Evolutionary conservation across 37 sponge, comb jelly and placozoan species (phyloP), one percentile per base, ranked within the genome.

Genomic region (Mnemiopsis leidyi): DNA sequence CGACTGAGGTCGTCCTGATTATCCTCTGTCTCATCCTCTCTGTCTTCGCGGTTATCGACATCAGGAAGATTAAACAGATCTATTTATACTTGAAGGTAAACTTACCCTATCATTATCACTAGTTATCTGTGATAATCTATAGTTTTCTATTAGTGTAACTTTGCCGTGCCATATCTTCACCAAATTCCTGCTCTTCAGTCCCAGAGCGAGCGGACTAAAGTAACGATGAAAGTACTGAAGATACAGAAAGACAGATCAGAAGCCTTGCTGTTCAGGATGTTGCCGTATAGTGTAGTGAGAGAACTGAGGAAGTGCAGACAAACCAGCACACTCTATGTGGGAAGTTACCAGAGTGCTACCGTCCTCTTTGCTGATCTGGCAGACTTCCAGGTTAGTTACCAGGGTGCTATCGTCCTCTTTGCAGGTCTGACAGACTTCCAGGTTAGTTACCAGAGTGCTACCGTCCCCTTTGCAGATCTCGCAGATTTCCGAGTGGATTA

Each of bases 301-400:
- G 75, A 71, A 24, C 75, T 71, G 21, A 5, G 75, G 75, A 71
- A 71, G 75, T 71, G 75, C n/a, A 13, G 75, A 24, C n/a, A 71
- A 28, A 71, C 30, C 20, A 28, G 30, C 20, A 71, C 5, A 7
- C 30, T 71, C 2, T 71, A 71, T 18, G 75, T 71, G 75, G 75
- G 75, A 5, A 71, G 75, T 18, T 71, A 71, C 20, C 75, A 71
- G 75, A 71, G 75, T 71, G 75, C 75, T 23, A 71, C 75, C 20
- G 75, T 71, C 3, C 75, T 71, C 75, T 71, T 71, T 18, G 75
- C 75, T 71, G 75, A 71, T 28, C n/a, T 71, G 26, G 75, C 75
- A 23, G 75, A 71, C n/a, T 71, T 71, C 75, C 75, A 71, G 75
- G 75, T 71, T 29, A 23, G 61, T 48, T 71, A 71, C 20, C 75